Evolutionary conservation across 1,140 invertebrate species (phyloP), one percentile per base, ranked within the genome.

Genomic region (Trichonephila inaurata): DNA sequence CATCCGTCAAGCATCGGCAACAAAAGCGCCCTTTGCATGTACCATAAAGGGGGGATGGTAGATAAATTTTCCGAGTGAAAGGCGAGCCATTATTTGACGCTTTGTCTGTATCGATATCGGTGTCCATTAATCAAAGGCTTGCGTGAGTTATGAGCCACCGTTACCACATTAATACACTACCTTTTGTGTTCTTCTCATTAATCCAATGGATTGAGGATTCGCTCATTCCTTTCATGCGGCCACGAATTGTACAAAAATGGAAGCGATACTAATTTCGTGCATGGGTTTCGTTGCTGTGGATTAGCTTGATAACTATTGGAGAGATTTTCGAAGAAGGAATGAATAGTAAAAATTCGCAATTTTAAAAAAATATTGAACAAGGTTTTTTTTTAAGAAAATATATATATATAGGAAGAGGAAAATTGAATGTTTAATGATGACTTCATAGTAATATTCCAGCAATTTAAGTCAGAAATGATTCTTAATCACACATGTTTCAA

Each of bases 21-120:
- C 83, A 85, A 85, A 85, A 85, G 83, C 33, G 33, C 51, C 44
- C 83, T 61, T 60, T 51, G 83, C 44, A 60, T 85, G 72, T 40
- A 33, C 72, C 33, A 77, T 28, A 40, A 77, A 44, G 82, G 82
- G 14, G 40, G 82, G 82, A 24, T 12, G 51, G 58, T 21, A 85
- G 83, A 85, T 85, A 85, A 85, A 85, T 85, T 85, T 85, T 85
- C 83, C 83, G 83, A 85, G 83, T 85, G 83, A 85, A 85, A 85
- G 83, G 83, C 58, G 83, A 85, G 58, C 83, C 83, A 85, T 85
- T 85, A 85, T 85, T 85, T 85, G 83, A 85, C 83, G 83, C 83
- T 85, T 85, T 85, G 83, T 85, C 83, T 61, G 83, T 85, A 85
- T 85, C 83, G 83, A 85, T 85, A 85, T 85, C 83, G 44, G 2